Base-by-base conservation (phyloP, 2,113 vertebrate genomes). In the Coryphaenoides rupestris region DNA sequence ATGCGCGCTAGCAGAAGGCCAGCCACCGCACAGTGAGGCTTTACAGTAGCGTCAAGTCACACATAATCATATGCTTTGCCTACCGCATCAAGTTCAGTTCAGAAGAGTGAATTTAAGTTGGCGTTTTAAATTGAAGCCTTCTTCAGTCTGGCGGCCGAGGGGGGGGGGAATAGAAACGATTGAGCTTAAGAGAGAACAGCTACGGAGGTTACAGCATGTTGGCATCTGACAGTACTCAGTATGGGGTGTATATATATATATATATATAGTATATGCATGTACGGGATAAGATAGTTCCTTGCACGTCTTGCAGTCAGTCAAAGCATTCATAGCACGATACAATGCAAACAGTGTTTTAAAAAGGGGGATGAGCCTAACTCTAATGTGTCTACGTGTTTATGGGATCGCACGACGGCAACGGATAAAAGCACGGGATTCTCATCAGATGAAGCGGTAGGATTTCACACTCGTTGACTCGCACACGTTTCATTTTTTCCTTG, bases 391-490 rank as follows among this genome's bases (percentile, higher is more conserved):
- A 40, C 33, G 58, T 75, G 59, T 65, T 69, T 79, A 78, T 65
- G 71, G 68, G 21, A 56, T 57, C 53, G 61, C 62, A 73, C 58
- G 19, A 61, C 68, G 55, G 59, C 68, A 65, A 73, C 67, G 76
- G 61, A 73, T 68, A 59, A 81, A 80, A 40, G 33, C 33, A 26
- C 24, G 13, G 77, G 68, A 74, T 60, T 72, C 68, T 70, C 53
- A 58, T 70, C 53, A 58, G 74, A 75, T 77, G 75, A 85, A 80
- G 79, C 75, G 70, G 70, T 17, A 72, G 74, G 75, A 84, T 84
- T 82, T 70, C 24, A 70, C 69, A 78, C 54, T 60, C 47, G 75
- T 65, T 70, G 57, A 79, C 66, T 76, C 57, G 69, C 62, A 23
- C 23, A 33, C 45, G 12, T 21, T 50, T 15, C 13, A 46, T 50